Conservation (phyloP, 1,140 invertebrate genomes). For the Papilio aristodemus region DNA sequence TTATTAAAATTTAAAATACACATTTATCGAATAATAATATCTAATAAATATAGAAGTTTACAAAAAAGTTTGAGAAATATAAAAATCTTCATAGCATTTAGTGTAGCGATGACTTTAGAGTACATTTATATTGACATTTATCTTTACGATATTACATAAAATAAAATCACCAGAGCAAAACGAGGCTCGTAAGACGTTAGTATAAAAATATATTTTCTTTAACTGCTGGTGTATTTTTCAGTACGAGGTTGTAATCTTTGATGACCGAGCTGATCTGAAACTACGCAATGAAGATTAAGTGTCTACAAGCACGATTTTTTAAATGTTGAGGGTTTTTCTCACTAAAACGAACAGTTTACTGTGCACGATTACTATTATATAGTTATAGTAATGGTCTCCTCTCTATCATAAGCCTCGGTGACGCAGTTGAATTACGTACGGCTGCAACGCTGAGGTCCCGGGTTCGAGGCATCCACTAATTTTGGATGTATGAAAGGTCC, state of each 20-base stretch:
- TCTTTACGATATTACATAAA: constrained; percentile 35
- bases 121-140: constrained; percentile 34
- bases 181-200: constrained; percentile 33
- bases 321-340: not conserved
- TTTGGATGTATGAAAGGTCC: no score
- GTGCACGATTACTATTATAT: no score
- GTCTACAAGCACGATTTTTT: not conserved
- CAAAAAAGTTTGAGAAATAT: no score
- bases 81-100: not conserved
- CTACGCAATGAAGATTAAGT: not conserved
- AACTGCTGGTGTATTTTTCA: constrained; percentile 31
- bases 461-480: no score
- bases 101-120: constrained; percentile 19
- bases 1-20: no score
- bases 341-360: not conserved
- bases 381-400: no score
- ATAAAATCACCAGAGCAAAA: constrained; percentile 35
- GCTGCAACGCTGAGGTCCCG: no score
- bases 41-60: no score
- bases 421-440: no score
- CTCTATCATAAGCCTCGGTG: no score
- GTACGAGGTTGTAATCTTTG: constrained; percentile 25
- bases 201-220: constrained; percentile 34
- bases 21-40: no score
- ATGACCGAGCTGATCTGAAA: constrained; percentile 10